Evolutionary conservation across 2,797 vertebrate species (phyloP).

Genomic region (Pelochelys cantorii): DNA sequence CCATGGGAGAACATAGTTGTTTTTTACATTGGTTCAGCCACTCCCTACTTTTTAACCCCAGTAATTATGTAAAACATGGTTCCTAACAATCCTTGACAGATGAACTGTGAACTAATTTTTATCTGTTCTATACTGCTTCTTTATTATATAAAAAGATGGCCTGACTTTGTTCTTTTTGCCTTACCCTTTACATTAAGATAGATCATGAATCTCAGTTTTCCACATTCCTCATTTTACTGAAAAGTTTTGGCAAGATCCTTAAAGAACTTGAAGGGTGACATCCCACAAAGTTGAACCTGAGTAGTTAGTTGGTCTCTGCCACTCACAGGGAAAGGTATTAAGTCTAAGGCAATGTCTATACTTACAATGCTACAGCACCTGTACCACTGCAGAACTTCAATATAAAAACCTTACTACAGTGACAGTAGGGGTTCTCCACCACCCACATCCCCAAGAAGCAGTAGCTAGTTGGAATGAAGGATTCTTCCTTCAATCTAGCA

Average conservation of each 20-base stretch:
- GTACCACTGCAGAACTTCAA: background rate
- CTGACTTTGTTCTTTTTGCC: background rate
- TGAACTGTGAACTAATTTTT: background rate
- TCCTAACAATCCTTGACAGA: background rate
- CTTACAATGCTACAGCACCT: background rate
- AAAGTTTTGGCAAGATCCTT: background rate
- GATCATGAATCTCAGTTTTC: background rate
- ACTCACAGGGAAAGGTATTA: background rate
- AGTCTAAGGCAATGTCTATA: background rate
- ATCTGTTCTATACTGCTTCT: background rate
- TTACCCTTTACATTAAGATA: background rate
- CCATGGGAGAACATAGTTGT: background rate
- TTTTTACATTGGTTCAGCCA: background rate
- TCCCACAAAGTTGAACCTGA: slow-evolving; percentile 4
- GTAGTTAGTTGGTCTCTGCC: background rate
- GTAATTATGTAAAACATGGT: background rate
- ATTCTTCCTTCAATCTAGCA: background rate
- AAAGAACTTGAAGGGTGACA: background rate
- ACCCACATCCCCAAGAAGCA: background rate
- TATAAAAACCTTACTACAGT: background rate
- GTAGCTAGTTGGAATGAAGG: background rate
- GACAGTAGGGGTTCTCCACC: background rate
- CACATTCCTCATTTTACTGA: background rate
- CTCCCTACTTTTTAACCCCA: background rate
- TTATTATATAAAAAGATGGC: background rate